Evolutionary conservation across 2,797 vertebrate species (phyloP), one percentile per base, ranked within the genome.

Genomic region (Scarus forsteni): DNA sequence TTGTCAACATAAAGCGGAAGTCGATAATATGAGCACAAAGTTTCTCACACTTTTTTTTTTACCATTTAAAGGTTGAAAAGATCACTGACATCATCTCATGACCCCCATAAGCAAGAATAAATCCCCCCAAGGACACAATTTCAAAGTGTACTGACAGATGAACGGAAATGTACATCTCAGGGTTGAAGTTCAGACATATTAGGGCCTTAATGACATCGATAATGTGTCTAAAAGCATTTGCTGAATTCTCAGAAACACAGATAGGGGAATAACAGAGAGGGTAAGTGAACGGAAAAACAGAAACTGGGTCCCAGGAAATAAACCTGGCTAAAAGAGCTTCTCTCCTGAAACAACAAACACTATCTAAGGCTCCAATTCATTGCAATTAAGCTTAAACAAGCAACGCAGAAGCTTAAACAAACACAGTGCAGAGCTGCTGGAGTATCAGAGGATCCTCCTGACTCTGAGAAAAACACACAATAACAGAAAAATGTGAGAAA

Each of bases 331-430:
- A 78, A 50, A 78, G 75, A 63, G 61, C 63, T 65, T 85, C 58
- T 16, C 50, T 57, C 27, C 60, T 85, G 67, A 80, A 91, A 89
- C 76, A 92, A 93, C 86, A 93, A 92, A 93, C 87, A 83, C 42
- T 78, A 63, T 70, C 46, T 63, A 49, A 79, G 64, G 35, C 75
- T 86, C 57, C 64, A 70, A 62, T 89, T 90, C 64, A 77, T 74
- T 64, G 63, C 67, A 88, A 81, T 90, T 88, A 86, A 88, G 76
- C 78, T 76, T 86, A 80, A 88, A 85, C 77, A 91, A 92, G 83
- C 87, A 92, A 66, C 54, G 58, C 67, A 77, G 73, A 64, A 74
- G 79, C 79, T 85, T 67, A 75, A 64, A 51, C 60, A 86, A 89
- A 86, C 71, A 85, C 40, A 1, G 46, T 52, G 35, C 40, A 52